Evolutionary conservation across 2,113 vertebrate species (phyloP), one percentile per base, ranked within the genome.

Genomic region (Xyrauchen texanus): DNA sequence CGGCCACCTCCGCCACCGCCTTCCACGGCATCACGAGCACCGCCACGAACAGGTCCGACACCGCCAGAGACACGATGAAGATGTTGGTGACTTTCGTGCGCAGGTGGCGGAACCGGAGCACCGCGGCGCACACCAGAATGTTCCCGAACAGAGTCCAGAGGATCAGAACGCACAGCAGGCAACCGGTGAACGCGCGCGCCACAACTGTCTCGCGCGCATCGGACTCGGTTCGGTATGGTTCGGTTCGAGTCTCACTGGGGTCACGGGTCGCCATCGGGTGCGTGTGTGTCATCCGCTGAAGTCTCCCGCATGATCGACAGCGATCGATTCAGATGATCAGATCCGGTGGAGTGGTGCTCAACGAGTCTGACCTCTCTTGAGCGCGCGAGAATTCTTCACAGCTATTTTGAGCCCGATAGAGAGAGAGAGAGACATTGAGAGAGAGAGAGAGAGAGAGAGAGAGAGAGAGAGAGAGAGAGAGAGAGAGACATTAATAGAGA

Each of bases 1-100:
- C 95, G 0, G 94, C 95, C 79, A 99, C 96, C 80, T 99, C 97
- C 0, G 95, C 93, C 44, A 94, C 96, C 0, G 96, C 97, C 89
- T 98, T 98, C 97, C 97, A 99, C 4, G 97, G 96, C 97, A 98
- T 99, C 74, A 99, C 97, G 13, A 99, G 91, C 68, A 98, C 84
- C 3, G 97, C 96, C 81, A 99, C 96, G 52, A 97, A 91, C 51
- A 99, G 91, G 87, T 98, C 96, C 12, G 97, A 98, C 21, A 96
- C 90, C 0, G 97, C 97, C 84, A 99, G 83, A 0, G 97, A 99
- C 57, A 96, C 95, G 34, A 97, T 95, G 87, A 99, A 99, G 79
- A 96, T 92, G 84, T 96, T 96, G 88, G 97, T 98, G 77, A 96
- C 95, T 90, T 95, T 97, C 86, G 89, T 91, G 73, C 97, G 93